Percentiles rank a stretch among this genome's conserved stretches.
Evolutionary conservation across 2,113 vertebrate species (phyloP).

Genomic region (Engystomops pustulosus): DNA sequence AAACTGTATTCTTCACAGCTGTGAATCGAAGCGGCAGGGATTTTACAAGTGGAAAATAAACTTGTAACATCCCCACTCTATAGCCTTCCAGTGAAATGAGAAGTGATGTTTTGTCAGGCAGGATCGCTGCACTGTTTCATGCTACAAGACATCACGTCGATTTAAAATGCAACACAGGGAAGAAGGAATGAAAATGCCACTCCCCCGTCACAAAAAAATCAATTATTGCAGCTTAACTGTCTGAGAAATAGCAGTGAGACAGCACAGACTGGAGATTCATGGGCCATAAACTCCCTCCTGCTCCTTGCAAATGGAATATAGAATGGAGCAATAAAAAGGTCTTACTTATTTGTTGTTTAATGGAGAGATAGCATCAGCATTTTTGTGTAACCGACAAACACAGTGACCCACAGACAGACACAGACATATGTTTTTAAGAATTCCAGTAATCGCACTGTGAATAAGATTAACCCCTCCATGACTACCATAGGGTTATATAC

Average conservation of each 20-base stretch:
- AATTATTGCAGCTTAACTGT: slow-evolving; percentile 60
- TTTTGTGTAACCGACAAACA: slow-evolving; percentile 33
- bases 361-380: slow-evolving; percentile 39
- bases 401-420: slow-evolving; percentile 10
- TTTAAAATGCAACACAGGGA: slow-evolving; percentile 50
- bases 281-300: slow-evolving; percentile 58
- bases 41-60: slow-evolving; percentile 58
- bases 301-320: slow-evolving; percentile 51
- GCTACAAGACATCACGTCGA: slow-evolving; percentile 55
- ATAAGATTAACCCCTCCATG: no score
- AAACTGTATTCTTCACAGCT: slow-evolving; percentile 18
- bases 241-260: slow-evolving; percentile 58
- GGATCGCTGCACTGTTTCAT: slow-evolving; percentile 49
- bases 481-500: no score
- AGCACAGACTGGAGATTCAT: slow-evolving; percentile 54
- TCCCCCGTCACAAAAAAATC: slow-evolving; percentile 57
- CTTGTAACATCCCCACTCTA: slow-evolving; percentile 49
- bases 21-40: slow-evolving; percentile 26
- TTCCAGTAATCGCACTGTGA: no score
- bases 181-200: slow-evolving; percentile 51
- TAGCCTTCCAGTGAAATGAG: slow-evolving; percentile 54
- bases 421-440: slow-evolving; percentile 20
- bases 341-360: slow-evolving; percentile 58
- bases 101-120: slow-evolving; percentile 58
- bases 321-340: slow-evolving; percentile 51